phyloP scores from a whole-genome alignment of 2,113 vertebrate species.

The Ariopsis seemanni region DNA sequence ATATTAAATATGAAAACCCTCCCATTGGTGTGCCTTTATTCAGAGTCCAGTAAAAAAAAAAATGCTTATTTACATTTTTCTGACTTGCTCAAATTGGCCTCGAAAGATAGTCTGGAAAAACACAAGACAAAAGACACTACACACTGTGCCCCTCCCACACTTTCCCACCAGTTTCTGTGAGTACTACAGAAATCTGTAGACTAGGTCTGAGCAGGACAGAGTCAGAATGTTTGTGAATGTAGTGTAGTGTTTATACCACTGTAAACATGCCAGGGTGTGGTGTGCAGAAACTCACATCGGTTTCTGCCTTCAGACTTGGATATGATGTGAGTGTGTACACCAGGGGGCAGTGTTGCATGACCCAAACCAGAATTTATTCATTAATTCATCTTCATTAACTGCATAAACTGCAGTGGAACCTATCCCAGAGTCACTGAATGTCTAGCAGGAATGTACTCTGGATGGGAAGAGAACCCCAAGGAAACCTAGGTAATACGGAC shows the following conservation, averaged over 20 bases:
- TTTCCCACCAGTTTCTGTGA: background rate
- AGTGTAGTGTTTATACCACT: background rate
- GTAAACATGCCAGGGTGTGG: background rate
- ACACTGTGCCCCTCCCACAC: background rate
- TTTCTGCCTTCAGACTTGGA: background rate
- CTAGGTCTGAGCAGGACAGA: background rate
- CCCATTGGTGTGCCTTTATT: background rate
- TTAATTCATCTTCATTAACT: background rate
- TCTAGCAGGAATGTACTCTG: background rate
- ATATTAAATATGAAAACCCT: background rate
- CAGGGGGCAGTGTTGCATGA: slow-evolving; percentile 2
- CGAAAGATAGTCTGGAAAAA: background rate
- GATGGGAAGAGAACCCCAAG: background rate
- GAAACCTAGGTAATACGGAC: background rate
- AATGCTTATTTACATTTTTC: background rate
- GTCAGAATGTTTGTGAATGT: background rate
- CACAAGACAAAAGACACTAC: background rate
- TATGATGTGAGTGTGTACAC: background rate
- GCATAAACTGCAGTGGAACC: background rate
- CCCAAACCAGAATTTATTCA: background rate
- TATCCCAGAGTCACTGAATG: background rate
- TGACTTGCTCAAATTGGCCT: background rate
- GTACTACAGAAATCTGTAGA: background rate
- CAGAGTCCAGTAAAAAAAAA: background rate
- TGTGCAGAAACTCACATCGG: background rate